phyloP scores from a whole-genome alignment of 1,140 invertebrate species.

The Homalodisca vitripennis region DNA sequence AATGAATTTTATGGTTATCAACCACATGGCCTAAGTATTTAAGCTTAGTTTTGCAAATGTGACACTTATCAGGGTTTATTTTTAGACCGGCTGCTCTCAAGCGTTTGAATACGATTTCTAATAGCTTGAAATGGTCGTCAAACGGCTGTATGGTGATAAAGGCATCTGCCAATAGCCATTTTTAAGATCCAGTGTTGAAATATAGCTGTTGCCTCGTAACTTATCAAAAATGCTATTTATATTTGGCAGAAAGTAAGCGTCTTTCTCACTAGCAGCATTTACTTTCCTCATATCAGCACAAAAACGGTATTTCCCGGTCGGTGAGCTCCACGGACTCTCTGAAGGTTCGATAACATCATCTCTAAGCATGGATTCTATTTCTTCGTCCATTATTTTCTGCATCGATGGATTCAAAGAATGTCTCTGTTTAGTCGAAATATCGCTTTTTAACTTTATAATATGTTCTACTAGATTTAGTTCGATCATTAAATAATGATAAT shows the following conservation, averaged over 20 bases:
- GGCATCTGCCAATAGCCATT: conserved; percentile 40
- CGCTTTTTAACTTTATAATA: background rate
- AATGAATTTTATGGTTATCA: conserved; percentile 42
- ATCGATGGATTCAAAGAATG: background rate
- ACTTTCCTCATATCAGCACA: conserved; percentile 51
- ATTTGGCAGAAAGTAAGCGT: conserved; percentile 41
- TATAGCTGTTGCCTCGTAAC: conserved; percentile 41
- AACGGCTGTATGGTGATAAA: conserved; percentile 17
- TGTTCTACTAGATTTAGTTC: background rate
- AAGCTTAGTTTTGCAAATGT: conserved; percentile 42
- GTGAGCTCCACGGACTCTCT: conserved; percentile 49
- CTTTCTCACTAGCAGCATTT: conserved; percentile 48
- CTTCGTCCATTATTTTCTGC: conserved; percentile 31
- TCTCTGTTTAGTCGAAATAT: background rate
- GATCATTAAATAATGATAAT: too few relatives aligned
- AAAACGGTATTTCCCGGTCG: conserved; percentile 49
- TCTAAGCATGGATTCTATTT: conserved; percentile 42
- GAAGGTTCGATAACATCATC: conserved; percentile 48
- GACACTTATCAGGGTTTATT: conserved; percentile 44
- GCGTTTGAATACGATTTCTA: conserved; percentile 38
- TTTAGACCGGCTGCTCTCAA: conserved; percentile 41
- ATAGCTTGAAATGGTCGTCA: conserved; percentile 39
- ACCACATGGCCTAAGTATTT: conserved; percentile 47
- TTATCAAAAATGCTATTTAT: conserved; percentile 44
- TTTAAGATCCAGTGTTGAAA: conserved; percentile 44